Evolutionary conservation across 2,113 vertebrate genomes (phyloP).

Genomic region (Murina feae): DNA sequence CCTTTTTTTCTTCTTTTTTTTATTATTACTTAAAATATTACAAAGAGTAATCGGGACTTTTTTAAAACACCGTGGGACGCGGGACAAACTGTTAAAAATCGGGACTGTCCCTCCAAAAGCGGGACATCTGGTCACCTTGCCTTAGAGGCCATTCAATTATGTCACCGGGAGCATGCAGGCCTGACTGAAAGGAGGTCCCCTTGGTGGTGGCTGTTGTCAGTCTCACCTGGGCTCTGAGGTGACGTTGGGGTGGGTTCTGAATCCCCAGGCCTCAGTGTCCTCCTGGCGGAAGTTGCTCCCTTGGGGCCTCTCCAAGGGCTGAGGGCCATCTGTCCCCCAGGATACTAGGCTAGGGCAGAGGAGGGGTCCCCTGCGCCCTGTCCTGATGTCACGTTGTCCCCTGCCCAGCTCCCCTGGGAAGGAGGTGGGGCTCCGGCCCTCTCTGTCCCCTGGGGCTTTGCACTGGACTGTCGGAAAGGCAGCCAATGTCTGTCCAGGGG

Average conservation of each 20-base stretch:
- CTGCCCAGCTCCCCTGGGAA: too few species aligned
- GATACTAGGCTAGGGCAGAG: not conserved
- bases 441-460: not conserved
- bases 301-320: not conserved
- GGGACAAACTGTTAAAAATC: too few species aligned
- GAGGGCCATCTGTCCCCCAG: not conserved
- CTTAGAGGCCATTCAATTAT: accelerated
- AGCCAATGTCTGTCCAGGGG: not conserved
- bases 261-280: not conserved
- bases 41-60: too few species aligned
- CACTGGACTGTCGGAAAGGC: not conserved
- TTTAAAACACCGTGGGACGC: too few species aligned
- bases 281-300: not conserved
- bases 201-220: not conserved
- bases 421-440: not conserved
- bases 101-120: too few species aligned
- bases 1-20: too few species aligned
- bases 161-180: not conserved
- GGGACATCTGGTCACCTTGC: too few species aligned
- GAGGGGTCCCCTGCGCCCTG: not conserved
- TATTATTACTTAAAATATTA: too few species aligned
- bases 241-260: not conserved
- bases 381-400: not conserved
- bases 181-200: accelerated
- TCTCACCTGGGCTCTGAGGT: not conserved